A percentile compares a stretch with the other conserved stretches of the same genome.
These are phyloP conservation scores for Plectropomus leopardus DNA, from an alignment of 2,113 vertebrate species.

Conservation along the genomic window DNA sequence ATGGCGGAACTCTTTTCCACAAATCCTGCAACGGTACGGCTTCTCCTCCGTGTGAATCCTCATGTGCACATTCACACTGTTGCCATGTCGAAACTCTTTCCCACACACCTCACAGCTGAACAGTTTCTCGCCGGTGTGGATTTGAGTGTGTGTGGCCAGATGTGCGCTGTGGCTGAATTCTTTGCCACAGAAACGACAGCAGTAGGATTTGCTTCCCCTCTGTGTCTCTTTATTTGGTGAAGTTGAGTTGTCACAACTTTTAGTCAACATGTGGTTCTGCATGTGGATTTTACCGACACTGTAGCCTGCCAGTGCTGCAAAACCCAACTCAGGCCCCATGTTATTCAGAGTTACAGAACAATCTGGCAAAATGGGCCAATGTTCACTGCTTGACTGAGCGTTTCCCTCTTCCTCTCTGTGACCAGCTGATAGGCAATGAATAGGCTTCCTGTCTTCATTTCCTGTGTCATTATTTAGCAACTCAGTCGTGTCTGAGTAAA, in stretches of 20 bases:
- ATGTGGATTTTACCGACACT: neutral
- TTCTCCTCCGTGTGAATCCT: conserved; percentile 25
- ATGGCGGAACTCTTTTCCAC: conserved; percentile 9
- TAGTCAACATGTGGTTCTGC: neutral
- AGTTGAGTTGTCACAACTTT: neutral
- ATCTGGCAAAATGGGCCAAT: conserved; percentile 18
- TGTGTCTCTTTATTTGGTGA: neutral
- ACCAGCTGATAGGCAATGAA: neutral
- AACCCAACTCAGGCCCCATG: neutral
- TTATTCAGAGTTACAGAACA: conserved; percentile 3
- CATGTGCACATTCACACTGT: conserved; percentile 23
- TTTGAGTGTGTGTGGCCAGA: neutral
- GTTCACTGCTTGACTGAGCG: neutral
- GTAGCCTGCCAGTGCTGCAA: neutral
- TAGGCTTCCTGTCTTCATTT: conserved; percentile 12
- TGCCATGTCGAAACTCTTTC: conserved; percentile 23
- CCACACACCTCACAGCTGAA: conserved; percentile 28
- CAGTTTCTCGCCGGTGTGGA: conserved; percentile 4
- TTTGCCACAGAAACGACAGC: conserved; percentile 16
- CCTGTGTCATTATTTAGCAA: conserved; percentile 3
- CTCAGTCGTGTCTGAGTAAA: neutral
- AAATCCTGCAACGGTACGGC: conserved; percentile 1
- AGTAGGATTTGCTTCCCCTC: neutral
- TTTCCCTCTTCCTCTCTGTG: neutral
- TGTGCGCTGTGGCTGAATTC: conserved; percentile 15